phyloP scores from a whole-genome alignment of 2,888 invertebrate genomes.

The Phoenoteleia sp. region DNA sequence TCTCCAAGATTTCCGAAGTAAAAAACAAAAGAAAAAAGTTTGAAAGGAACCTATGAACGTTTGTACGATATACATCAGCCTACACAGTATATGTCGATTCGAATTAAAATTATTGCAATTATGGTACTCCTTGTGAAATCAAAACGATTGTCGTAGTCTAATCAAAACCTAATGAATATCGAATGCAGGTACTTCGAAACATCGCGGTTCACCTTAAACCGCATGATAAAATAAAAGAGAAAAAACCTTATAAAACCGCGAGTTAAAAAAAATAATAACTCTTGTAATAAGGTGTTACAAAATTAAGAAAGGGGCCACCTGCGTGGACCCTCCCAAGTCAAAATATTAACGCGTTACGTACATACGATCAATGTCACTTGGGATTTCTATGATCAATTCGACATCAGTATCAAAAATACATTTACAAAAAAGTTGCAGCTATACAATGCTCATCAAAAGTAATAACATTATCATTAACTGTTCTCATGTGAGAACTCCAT shows the following conservation, averaged over 20 bases:
- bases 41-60: slow-evolving; percentile 1
- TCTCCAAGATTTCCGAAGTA: too few species aligned
- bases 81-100: slow-evolving; percentile 22
- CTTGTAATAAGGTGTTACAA: neutral
- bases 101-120: neutral
- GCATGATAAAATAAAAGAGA: neutral
- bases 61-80: slow-evolving; percentile 18
- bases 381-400: neutral
- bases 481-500: neutral
- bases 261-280: slow-evolving; percentile 5
- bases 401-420: neutral
- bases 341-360: neutral
- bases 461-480: too few species aligned
- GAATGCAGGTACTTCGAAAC: slow-evolving; percentile 34
- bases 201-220: slow-evolving; percentile 6
- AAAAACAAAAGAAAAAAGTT: slow-evolving; percentile 2
- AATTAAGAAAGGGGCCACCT: neutral
- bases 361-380: slow-evolving; percentile 38
- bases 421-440: neutral
- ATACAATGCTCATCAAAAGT: neutral
- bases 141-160: neutral
- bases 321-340: neutral
- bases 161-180: neutral
- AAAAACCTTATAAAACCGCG: neutral
- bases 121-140: neutral